A percentile compares a stretch with the other conserved stretches of the same genome.
These are phyloP conservation scores for Epinephelus awoara DNA, from an alignment of 2,797 vertebrate species.

Conservation along the genomic window DNA sequence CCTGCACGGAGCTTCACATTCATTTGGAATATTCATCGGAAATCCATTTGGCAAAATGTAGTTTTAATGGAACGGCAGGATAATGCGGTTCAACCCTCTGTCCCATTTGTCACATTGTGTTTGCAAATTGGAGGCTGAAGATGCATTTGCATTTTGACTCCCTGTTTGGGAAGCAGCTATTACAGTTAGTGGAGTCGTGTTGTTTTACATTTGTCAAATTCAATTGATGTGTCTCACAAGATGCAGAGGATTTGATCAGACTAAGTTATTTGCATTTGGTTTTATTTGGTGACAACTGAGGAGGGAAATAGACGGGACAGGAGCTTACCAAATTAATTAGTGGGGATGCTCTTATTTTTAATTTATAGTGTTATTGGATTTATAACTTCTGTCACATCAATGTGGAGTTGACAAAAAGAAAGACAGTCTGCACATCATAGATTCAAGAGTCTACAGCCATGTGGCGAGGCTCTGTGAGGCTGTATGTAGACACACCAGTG, in stretches of 20 bases:
- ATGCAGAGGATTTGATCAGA: not conserved
- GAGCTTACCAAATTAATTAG: not conserved
- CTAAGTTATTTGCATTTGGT: not conserved
- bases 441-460: not conserved
- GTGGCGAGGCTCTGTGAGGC: not conserved
- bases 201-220: conserved; percentile 17
- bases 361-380: not conserved
- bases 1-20: no score
- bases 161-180: not conserved
- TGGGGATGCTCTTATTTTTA: not conserved
- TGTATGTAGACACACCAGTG: no score
- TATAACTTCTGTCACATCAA: not conserved
- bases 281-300: not conserved
- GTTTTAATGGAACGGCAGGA: conserved; percentile 10
- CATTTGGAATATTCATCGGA: not conserved
- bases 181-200: not conserved
- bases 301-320: not conserved
- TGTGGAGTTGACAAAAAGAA: not conserved
- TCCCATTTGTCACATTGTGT: conserved; percentile 9
- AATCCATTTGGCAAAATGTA: conserved; percentile 19
- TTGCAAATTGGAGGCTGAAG: conserved; percentile 7
- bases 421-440: not conserved
- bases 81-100: not conserved
- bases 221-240: not conserved
- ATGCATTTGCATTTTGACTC: not conserved